phyloP scores from a whole-genome alignment of 2,113 vertebrate genomes.

The Arvicanthis niloticus region DNA sequence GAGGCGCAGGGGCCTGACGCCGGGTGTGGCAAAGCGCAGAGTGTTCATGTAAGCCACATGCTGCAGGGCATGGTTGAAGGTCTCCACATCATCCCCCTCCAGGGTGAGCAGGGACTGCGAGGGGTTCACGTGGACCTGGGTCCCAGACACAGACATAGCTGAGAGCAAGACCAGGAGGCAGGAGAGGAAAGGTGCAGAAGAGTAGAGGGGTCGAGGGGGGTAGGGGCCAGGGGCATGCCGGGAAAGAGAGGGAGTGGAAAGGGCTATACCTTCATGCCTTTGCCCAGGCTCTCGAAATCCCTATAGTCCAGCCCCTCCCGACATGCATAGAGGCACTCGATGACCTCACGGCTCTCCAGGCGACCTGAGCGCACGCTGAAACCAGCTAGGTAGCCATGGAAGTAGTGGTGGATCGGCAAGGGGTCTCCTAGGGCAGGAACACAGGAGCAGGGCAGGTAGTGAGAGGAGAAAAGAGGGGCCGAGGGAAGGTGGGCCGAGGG shows the following conservation, averaged over 20 bases:
- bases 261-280: constrained; percentile 97
- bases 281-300: constrained; percentile 98
- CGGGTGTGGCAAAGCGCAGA: constrained; percentile 96
- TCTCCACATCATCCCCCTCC: constrained; percentile 98
- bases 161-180: constrained; percentile 58
- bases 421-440: constrained; percentile 89
- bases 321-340: constrained; percentile 99
- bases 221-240: constrained; percentile 6
- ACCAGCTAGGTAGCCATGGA: constrained; percentile 97
- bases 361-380: constrained; percentile 97
- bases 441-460: constrained; percentile 83
- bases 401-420: constrained; percentile 93
- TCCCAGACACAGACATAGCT: constrained; percentile 79
- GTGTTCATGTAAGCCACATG: constrained; percentile 99
- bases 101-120: constrained; percentile 97
- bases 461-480: constrained; percentile 71
- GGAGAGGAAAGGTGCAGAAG: constrained; percentile 28
- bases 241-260: constrained; percentile 48
- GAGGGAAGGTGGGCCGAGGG: not conserved
- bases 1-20: constrained; percentile 96
- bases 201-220: not conserved
- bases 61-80: constrained; percentile 98
- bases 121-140: constrained; percentile 98
- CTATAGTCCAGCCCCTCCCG: constrained; percentile 98
- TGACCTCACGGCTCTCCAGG: constrained; percentile 98